These are phyloP conservation scores for Gadus chalcogrammus DNA, from an alignment of 2,113 vertebrate genomes.

Conservation along the genomic window DNA sequence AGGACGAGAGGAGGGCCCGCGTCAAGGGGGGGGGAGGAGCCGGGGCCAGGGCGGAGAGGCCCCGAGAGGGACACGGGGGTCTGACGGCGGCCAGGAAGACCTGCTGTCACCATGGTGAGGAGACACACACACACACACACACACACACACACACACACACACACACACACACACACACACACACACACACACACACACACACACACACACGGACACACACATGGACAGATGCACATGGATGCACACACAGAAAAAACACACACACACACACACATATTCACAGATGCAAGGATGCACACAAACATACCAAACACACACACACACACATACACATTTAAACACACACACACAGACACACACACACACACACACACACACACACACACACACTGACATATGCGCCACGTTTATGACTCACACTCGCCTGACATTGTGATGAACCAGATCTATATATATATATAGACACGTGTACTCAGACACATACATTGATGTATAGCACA, in stretches of 20 bases:
- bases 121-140: not conserved
- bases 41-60: not conserved
- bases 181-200: too few relatives aligned
- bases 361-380: not conserved
- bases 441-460: not conserved
- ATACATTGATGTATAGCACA: not conserved
- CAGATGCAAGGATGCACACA: too few relatives aligned
- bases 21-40: not conserved
- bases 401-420: too few relatives aligned
- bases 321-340: not conserved
- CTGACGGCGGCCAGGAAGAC: too few relatives aligned
- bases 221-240: too few relatives aligned
- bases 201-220: too few relatives aligned
- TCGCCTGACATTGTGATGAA: too few relatives aligned
- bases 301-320: not conserved
- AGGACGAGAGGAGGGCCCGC: slow-evolving; percentile 16
- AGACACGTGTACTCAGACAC: not conserved
- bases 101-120: not conserved
- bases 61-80: not conserved
- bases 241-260: not conserved
- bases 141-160: too few relatives aligned
- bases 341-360: not conserved
- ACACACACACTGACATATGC: not conserved
- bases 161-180: too few relatives aligned
- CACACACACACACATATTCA: not conserved